Evolutionary conservation across 2,797 vertebrate species (phyloP), one percentile per base, ranked within the genome.

Genomic region (Silurus aristotelis): DNA sequence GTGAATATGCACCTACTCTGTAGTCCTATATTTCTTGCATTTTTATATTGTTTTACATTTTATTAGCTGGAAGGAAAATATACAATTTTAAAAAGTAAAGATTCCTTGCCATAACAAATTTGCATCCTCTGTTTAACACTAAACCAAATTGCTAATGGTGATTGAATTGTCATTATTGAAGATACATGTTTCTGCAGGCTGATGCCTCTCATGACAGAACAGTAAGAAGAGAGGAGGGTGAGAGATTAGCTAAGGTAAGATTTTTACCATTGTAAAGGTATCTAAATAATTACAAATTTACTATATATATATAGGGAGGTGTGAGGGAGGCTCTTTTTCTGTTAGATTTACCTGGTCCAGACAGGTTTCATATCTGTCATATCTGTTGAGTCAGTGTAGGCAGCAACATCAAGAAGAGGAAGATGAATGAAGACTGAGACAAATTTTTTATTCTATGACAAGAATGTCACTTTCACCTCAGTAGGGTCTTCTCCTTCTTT

Each of bases 201-300:
- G 98, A 99, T 87, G 96, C 96, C 7, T 90, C 96, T 77, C 97
- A 98, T 64, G 95, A 97, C 73, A 95, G 96, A 83, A 95, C 91
- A 88, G 97, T 99, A 89, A 98, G 96, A 90, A 94, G 96, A 89
- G 97, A 99, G 91, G 97, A 98, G 0, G 97, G 97, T 6, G 98
- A 99, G 93, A 97, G 96, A 86, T 91, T 99, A 90, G 97, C 97
- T 76, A 98, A 97, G 96, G 98, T 99, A 89, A 85, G 84, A 15
- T 71, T 8, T 43, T 25, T 68, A 31, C 20, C 31, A 20, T 43
- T 43, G 19, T 71, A 15, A 67, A 66, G 63, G 63, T 17, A 14
- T 31, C 14, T 67, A 67, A 67, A 67, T 31, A 67, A 27, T 66
- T 52, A 52, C 48, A 52, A 7, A 7, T 52, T 10, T 52, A 7